phyloP scores from a whole-genome alignment of 2,113 vertebrate genomes.

The Hippocampus mohnikei region DNA sequence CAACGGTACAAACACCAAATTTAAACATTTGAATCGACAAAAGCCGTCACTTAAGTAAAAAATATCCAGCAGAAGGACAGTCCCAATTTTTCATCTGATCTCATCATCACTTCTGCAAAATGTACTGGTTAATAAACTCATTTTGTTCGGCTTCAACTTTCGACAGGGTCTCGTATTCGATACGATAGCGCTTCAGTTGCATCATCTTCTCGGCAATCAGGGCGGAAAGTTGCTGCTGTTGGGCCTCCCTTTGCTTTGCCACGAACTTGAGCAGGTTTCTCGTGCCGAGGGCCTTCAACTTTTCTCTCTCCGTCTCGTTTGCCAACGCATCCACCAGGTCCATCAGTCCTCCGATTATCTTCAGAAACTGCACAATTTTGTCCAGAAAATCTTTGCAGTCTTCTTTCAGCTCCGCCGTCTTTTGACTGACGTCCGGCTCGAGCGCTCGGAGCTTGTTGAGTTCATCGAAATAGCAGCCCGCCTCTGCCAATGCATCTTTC shows the following conservation, averaged over 20 bases:
- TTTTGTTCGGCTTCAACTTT: slow-evolving; percentile 96
- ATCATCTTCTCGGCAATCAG: slow-evolving; percentile 92
- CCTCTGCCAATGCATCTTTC: slow-evolving; percentile 82
- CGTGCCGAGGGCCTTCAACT: slow-evolving; percentile 98
- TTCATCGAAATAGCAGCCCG: slow-evolving; percentile 89
- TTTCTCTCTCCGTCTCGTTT: slow-evolving; percentile 90
- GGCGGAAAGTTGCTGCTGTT: slow-evolving; percentile 92
- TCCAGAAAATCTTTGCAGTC: slow-evolving; percentile 92
- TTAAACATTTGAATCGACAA: too few species aligned
- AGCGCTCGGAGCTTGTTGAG: slow-evolving; percentile 87
- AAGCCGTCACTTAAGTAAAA: too few species aligned
- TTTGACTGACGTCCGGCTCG: slow-evolving; percentile 85
- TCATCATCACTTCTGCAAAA: slow-evolving; percentile 83
- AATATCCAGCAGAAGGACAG: too few species aligned
- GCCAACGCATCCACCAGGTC: slow-evolving; percentile 89
- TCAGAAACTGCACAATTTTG: slow-evolving; percentile 92
- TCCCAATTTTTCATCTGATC: neutral
- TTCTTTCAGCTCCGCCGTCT: slow-evolving; percentile 87
- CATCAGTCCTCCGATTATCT: slow-evolving; percentile 86
- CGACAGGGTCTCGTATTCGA: slow-evolving; percentile 92
- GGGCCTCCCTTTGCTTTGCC: slow-evolving; percentile 91
- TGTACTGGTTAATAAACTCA: slow-evolving; percentile 98
- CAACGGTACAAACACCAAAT: too few species aligned
- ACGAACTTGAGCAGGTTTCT: slow-evolving; percentile 91
- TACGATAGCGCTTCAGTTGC: slow-evolving; percentile 91